phyloP scores from a whole-genome alignment of 2,888 invertebrate species.

The Agrotis puta region DNA sequence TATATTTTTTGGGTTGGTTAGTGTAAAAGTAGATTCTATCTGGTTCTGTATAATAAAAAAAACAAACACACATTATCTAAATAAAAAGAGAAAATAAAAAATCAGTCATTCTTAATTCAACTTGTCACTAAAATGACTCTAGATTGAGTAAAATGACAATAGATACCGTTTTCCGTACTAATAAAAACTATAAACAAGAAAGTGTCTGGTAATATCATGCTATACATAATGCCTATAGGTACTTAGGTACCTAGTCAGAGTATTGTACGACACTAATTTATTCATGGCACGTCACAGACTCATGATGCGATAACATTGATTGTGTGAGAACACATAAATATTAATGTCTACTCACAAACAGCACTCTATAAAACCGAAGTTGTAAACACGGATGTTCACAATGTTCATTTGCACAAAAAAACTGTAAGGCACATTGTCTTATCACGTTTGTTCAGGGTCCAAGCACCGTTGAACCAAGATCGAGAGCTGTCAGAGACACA shows the following conservation, averaged over 20 bases:
- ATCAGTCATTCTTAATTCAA: slow-evolving; percentile 9
- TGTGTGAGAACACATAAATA: slow-evolving; percentile 46
- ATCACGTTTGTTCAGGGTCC: background rate
- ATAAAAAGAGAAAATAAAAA: background rate
- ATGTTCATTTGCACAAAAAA: slow-evolving; percentile 18
- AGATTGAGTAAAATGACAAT: no score
- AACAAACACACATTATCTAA: no score
- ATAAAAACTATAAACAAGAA: slow-evolving; percentile 34
- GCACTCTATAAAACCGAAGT: background rate
- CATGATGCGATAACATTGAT: slow-evolving; percentile 40
- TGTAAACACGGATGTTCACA: slow-evolving; percentile 30
- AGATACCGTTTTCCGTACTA: slow-evolving; percentile 17
- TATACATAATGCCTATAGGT: background rate
- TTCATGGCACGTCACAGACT: slow-evolving; percentile 45
- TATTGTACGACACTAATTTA: slow-evolving; percentile 49
- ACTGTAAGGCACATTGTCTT: background rate
- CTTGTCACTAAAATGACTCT: slow-evolving; percentile 1
- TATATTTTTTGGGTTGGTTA: background rate
- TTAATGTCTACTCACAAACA: slow-evolving; percentile 52
- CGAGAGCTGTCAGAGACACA: background rate
- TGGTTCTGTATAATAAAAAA: background rate
- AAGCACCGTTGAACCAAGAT: background rate
- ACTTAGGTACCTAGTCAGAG: background rate
- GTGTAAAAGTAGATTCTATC: background rate
- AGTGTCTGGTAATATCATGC: background rate